phyloP scores from a whole-genome alignment of 2,113 vertebrate species.

The Odontesthes bonariensis region DNA sequence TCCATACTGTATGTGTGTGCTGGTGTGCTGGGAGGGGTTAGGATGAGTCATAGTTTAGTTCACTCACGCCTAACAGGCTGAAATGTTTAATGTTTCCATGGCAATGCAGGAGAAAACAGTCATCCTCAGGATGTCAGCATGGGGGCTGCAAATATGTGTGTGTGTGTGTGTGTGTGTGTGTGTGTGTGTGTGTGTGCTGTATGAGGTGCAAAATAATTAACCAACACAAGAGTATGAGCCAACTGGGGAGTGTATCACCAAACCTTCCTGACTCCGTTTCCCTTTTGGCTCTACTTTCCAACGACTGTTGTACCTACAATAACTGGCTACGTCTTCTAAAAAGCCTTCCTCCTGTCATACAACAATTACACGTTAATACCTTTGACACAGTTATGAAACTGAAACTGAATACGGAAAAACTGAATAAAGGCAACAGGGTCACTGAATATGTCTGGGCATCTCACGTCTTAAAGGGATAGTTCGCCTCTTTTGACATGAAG shows the following conservation, averaged over 20 bases:
- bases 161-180: conserved; percentile 8
- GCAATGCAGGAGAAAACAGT: conserved; percentile 73
- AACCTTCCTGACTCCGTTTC: conserved; percentile 9
- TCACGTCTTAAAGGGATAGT: too few relatives aligned
- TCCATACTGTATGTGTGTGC: conserved; percentile 30
- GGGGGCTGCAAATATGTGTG: conserved; percentile 23
- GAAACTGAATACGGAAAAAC: too few relatives aligned
- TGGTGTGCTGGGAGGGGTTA: conserved; percentile 68
- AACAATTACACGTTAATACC: too few relatives aligned
- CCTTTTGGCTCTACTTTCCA: background rate
- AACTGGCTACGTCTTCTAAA: background rate
- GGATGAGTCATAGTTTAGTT: conserved; percentile 77
- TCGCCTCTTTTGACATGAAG: too few relatives aligned
- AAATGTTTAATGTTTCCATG: conserved; percentile 81
- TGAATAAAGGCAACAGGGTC: too few relatives aligned
- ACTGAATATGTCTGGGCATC: too few relatives aligned
- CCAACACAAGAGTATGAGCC: conserved; percentile 51
- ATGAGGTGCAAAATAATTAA: conserved; percentile 60
- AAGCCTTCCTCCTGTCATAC: background rate
- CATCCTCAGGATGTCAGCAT: conserved; percentile 35
- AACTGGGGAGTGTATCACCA: conserved; percentile 55
- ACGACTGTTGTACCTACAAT: conserved; percentile 5
- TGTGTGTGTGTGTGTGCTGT: conserved; percentile 13
- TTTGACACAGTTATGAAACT: too few relatives aligned
- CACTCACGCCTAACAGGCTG: conserved; percentile 76